These are phyloP conservation scores for Tinea trinotella DNA, from an alignment of 2,888 invertebrate genomes.

Conservation along the genomic window DNA sequence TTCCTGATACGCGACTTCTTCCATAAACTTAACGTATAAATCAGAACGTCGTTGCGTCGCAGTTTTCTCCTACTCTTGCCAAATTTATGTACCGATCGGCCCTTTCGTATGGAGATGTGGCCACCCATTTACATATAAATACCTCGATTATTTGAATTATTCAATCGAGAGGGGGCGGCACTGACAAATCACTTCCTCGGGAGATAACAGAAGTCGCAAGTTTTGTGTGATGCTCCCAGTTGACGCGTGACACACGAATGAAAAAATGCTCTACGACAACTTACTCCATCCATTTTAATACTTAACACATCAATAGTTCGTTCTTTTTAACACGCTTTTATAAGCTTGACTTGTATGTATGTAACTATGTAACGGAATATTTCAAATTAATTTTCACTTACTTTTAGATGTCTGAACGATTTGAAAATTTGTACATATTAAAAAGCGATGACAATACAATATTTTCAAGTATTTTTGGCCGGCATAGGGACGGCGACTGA, in stretches of 20 bases:
- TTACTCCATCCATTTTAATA: neutral
- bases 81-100: conserved; percentile 73
- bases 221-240: conserved; percentile 27
- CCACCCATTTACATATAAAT: conserved; percentile 72
- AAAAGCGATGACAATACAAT: too few species aligned
- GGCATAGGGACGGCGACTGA: too few species aligned
- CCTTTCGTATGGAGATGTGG: conserved; percentile 73
- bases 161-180: conserved; percentile 72
- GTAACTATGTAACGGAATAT: too few species aligned
- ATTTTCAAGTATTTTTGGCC: too few species aligned
- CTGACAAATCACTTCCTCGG: conserved; percentile 72
- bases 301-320: too few species aligned
- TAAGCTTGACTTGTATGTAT: too few species aligned
- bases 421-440: too few species aligned
- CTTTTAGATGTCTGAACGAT: too few species aligned
- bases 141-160: conserved; percentile 74
- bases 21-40: conserved; percentile 68
- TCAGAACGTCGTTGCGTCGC: conserved; percentile 69
- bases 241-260: conserved; percentile 13
- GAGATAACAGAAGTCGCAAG: conserved; percentile 64
- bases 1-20: conserved; percentile 69
- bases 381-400: too few species aligned
- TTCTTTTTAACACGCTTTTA: too few species aligned
- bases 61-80: conserved; percentile 69
- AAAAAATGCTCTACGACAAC: neutral